Percentiles rank a stretch among this genome's conserved stretches.
Conservation (phyloP, 2,888 invertebrate genomes). For the Frankliniella intonsa region DNA sequence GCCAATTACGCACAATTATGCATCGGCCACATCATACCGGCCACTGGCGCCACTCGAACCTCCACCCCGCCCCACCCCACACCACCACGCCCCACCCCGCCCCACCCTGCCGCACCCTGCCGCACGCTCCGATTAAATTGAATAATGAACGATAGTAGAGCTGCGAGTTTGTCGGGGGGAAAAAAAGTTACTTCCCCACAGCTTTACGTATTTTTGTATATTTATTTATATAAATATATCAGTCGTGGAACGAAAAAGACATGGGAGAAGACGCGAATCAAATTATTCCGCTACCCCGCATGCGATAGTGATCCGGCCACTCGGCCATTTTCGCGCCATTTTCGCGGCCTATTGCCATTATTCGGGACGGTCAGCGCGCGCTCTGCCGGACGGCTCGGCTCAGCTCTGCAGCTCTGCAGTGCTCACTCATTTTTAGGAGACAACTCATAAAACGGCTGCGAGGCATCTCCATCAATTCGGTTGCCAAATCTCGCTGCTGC, state of each 20-base stretch:
- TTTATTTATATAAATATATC: background rate
- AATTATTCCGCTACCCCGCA: too few species aligned
- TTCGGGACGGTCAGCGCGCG: background rate
- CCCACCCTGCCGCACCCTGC: background rate
- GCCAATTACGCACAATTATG: too few species aligned
- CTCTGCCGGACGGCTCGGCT: background rate
- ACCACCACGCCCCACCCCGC: background rate
- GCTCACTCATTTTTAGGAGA: background rate
- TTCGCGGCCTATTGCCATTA: background rate
- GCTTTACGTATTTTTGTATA: background rate
- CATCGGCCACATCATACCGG: background rate
- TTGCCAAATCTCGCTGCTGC: background rate
- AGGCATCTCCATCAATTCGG: background rate
- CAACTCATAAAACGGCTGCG: background rate
- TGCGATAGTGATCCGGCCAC: background rate
- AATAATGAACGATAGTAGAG: background rate
- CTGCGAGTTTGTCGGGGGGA: background rate
- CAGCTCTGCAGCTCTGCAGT: background rate
- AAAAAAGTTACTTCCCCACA: background rate
- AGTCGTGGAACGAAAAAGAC: background rate
- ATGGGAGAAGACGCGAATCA: background rate
- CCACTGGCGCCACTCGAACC: background rate
- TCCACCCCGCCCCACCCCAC: background rate
- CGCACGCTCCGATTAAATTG: background rate
- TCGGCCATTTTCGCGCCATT: background rate